These are phyloP conservation scores for Nemotelus nigrinus DNA, from an alignment of 2,888 invertebrate genomes.

Conservation along the genomic window DNA sequence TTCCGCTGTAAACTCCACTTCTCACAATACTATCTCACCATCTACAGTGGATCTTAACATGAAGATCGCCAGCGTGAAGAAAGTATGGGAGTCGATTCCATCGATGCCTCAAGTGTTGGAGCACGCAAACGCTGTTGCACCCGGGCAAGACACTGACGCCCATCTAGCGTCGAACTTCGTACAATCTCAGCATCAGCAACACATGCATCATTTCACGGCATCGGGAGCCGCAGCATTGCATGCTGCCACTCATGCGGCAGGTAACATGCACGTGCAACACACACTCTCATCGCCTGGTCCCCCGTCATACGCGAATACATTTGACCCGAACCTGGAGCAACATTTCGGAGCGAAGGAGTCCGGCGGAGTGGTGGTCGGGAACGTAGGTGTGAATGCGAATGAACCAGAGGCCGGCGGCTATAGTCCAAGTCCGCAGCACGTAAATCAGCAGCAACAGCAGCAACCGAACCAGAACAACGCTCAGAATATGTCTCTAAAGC, in stretches of 20 bases:
- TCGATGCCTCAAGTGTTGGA: slow-evolving; percentile 76
- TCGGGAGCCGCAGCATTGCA: slow-evolving; percentile 50
- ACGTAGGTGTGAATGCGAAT: slow-evolving; percentile 19
- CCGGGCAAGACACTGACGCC: slow-evolving; percentile 49
- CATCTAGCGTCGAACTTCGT: slow-evolving; percentile 55
- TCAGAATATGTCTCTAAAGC: slow-evolving; percentile 62
- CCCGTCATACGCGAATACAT: slow-evolving; percentile 62
- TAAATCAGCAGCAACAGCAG: slow-evolving; percentile 60
- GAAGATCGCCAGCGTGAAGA: slow-evolving; percentile 93
- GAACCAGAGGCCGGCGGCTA: slow-evolving; percentile 67
- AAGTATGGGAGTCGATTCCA: slow-evolving; percentile 78
- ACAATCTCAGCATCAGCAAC: slow-evolving; percentile 58
- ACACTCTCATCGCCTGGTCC: slow-evolving; percentile 63
- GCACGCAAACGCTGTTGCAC: slow-evolving; percentile 60
- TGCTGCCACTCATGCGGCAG: slow-evolving; percentile 42
- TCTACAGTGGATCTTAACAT: slow-evolving; percentile 90
- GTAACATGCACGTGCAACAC: slow-evolving; percentile 62
- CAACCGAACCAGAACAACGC: slow-evolving; percentile 64
- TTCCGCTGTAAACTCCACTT: slow-evolving; percentile 66
- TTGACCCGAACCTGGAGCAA: slow-evolving; percentile 66
- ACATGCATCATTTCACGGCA: slow-evolving; percentile 52
- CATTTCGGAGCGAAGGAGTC: slow-evolving; percentile 56
- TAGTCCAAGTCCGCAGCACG: slow-evolving; percentile 66
- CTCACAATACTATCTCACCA: slow-evolving; percentile 79
- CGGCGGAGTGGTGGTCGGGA: slow-evolving; percentile 44